Evolutionary conservation across 53 echinoderm and acorn worm genomes (phyloP), one percentile per base, ranked within the genome.

Genomic region (Glandiceps talaboti): DNA sequence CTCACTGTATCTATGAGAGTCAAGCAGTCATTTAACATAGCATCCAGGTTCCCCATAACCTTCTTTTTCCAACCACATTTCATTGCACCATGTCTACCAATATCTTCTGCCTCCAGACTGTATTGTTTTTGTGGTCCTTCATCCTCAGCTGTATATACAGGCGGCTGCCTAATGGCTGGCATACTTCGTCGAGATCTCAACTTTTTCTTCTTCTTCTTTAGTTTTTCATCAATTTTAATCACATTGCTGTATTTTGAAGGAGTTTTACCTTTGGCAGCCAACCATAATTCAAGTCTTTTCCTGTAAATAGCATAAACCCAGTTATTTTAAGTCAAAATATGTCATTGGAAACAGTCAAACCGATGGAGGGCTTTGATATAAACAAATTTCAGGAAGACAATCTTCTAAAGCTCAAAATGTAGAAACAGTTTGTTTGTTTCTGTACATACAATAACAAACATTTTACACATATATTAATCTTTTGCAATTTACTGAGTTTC

Each of bases 211-310:
- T 45, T 45, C 20, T 6, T 6, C 6, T 45, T 6, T 6, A 12
- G 6, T 12, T 20, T 12, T 20, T 45, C 64, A 12, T 45, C 20
- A 12, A 20, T 45, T 45, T 45, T 83, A 0, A 91, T 81, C 31
- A 88, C 81, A 79, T 85, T 74, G 73, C 82, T 78, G 86, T 80
- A 86, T 32, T 79, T 80, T 1, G 88, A 88, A 0, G 92, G 94
- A 14, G 91, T 91, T 77, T 90, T 94, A 10, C 94, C 91, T 76
- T 91, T 94, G 30, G 88, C 84, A 28, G 88, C 28, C 14, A 91
- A 80, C 91, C 94, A 91, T 28, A 82, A 80, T 80, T 94, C 90
- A 25, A 94, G 80, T 32, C 88, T 79, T 28, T 80, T 74, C 73
- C 94, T 91, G 74, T 12, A 32, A 27, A 77, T 30, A 64, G 1